phyloP scores from a whole-genome alignment of 1,140 invertebrate genomes.

The Drosophila novamexicana region DNA sequence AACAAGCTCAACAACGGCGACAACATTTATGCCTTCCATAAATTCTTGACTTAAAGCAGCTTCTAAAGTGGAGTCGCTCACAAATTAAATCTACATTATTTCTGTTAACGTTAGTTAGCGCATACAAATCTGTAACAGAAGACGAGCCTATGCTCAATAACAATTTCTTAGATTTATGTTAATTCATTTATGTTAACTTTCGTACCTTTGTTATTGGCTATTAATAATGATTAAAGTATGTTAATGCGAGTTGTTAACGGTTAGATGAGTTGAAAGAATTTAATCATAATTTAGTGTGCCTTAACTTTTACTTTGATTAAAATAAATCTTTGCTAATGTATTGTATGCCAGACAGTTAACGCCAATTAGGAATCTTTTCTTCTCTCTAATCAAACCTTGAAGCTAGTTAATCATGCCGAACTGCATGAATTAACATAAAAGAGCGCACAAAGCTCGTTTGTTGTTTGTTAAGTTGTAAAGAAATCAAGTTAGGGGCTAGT shows the following conservation, averaged over 20 bases:
- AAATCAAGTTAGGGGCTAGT: slow-evolving; percentile 49
- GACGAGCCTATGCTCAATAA: no score
- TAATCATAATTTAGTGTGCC: neutral
- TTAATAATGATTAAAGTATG: neutral
- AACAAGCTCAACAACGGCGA: slow-evolving; percentile 35
- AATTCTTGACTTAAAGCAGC: slow-evolving; percentile 51
- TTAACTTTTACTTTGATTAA: neutral
- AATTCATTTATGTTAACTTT: no score
- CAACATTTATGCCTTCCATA: slow-evolving; percentile 59
- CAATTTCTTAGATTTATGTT: no score
- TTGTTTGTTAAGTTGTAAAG: slow-evolving; percentile 46
- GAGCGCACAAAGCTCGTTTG: slow-evolving; percentile 23
- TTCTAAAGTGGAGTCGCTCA: slow-evolving; percentile 12
- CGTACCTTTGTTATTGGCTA: neutral
- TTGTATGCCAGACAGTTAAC: slow-evolving; percentile 1
- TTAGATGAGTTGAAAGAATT: no score
- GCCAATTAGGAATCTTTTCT: slow-evolving; percentile 12
- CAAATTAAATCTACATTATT: neutral
- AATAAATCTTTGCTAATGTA: neutral
- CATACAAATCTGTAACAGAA: no score
- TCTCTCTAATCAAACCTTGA: slow-evolving; percentile 16
- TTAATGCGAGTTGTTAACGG: neutral
- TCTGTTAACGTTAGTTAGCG: no score
- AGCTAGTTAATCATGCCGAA: slow-evolving; percentile 25
- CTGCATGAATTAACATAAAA: slow-evolving; percentile 42